Evolutionary conservation across 2,797 vertebrate genomes (phyloP).

Genomic region (Neosilurus mollespiculum): DNA sequence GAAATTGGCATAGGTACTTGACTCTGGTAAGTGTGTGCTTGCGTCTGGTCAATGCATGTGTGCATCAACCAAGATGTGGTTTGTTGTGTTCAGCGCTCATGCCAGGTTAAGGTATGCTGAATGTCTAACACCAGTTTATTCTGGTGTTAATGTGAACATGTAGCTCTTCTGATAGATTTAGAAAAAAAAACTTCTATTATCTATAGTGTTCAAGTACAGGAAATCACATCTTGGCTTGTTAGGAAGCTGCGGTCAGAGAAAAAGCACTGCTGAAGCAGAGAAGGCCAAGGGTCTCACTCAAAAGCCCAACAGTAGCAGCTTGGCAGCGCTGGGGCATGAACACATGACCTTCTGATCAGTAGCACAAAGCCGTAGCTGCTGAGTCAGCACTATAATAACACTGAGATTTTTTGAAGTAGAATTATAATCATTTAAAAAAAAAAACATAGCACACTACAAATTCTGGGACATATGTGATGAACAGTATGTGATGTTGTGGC

Average conservation of each 20-base stretch:
- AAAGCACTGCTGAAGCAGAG: not conserved
- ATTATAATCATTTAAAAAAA: not conserved
- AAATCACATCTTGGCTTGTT: not conserved
- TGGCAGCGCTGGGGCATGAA: constrained; percentile 6
- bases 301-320: not conserved
- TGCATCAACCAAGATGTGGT: no score
- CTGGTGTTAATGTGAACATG: not conserved
- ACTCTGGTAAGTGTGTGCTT: no score
- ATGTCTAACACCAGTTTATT: not conserved
- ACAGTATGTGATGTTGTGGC: not conserved
- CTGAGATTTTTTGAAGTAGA: not conserved
- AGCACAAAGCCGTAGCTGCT: not conserved
- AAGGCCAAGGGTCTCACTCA: not conserved
- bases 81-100: no score
- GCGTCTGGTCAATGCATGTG: no score
- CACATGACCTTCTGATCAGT: constrained; percentile 17
- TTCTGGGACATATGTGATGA: not conserved
- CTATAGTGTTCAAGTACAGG: not conserved
- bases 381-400: not conserved
- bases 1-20: no score
- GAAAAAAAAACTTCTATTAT: not conserved
- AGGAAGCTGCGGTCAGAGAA: not conserved
- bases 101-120: not conserved
- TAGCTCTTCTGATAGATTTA: not conserved
- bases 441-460: not conserved